A percentile compares a stretch with the other conserved stretches of the same genome.
Conservation (phyloP, 2,888 invertebrate genomes). For the Anticlea derivata region DNA sequence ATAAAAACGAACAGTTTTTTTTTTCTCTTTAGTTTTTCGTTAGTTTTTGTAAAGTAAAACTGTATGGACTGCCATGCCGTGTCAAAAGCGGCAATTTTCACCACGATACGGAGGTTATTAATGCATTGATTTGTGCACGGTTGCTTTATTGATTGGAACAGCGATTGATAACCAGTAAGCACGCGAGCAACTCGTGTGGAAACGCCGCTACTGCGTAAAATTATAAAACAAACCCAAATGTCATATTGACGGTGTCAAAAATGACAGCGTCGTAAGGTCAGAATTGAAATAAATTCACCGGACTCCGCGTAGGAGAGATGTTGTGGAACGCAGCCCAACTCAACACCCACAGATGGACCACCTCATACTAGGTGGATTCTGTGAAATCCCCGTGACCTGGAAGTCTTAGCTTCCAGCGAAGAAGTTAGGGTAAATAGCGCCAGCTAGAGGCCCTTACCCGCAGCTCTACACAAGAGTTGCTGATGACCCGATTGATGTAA, state of each 20-base stretch:
- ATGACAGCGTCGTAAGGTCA: slow-evolving; percentile 17
- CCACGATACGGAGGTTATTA: slow-evolving; percentile 56
- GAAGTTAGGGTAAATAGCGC: too few relatives aligned
- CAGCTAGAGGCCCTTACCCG: too few relatives aligned
- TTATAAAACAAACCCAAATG: slow-evolving; percentile 41
- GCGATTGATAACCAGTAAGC: slow-evolving; percentile 67
- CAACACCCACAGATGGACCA: too few relatives aligned
- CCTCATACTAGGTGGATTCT: too few relatives aligned
- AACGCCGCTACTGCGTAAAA: slow-evolving; percentile 45
- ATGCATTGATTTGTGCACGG: slow-evolving; percentile 76
- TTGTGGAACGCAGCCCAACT: too few relatives aligned
- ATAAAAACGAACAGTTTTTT: not conserved
- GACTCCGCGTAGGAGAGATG: too few relatives aligned
- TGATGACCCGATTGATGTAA: too few relatives aligned
- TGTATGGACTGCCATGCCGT: slow-evolving; percentile 31
- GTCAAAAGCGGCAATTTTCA: slow-evolving; percentile 53
- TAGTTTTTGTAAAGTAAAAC: not conserved
- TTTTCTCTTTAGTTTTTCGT: too few relatives aligned
- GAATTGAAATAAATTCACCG: not conserved
- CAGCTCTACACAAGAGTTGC: too few relatives aligned
- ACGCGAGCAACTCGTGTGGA: slow-evolving; percentile 61
- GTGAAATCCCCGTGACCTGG: too few relatives aligned
- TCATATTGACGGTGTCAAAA: slow-evolving; percentile 36
- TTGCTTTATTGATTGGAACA: slow-evolving; percentile 72
- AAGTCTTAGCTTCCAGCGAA: too few relatives aligned